Conservation (phyloP, 2,113 vertebrate species). For the Vimba vimba region DNA sequence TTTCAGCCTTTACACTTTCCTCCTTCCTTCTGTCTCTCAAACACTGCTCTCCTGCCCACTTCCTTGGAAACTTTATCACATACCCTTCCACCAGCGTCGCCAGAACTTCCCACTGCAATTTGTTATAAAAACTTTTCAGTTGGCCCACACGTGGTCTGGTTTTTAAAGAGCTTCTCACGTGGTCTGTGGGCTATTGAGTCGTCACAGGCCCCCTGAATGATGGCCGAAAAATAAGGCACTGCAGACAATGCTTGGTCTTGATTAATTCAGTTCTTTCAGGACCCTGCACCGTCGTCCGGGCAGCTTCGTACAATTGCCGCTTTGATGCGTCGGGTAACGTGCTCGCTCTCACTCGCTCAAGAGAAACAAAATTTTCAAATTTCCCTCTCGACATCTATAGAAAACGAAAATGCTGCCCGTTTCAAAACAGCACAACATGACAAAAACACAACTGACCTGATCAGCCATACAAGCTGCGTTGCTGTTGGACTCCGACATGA, state of each 20-base stretch:
- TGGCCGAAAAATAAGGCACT: constrained; percentile 82
- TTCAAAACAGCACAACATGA: neutral
- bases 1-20: constrained; percentile 68
- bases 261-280: constrained; percentile 88
- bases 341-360: constrained; percentile 57
- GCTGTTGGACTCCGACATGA: constrained; percentile 78
- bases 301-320: constrained; percentile 82
- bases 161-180: constrained; percentile 83
- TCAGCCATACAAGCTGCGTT: constrained; percentile 71
- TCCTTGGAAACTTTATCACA: constrained; percentile 81
- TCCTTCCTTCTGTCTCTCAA: constrained; percentile 73
- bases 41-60: constrained; percentile 78
- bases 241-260: constrained; percentile 83
- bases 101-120: constrained; percentile 85
- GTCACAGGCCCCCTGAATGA: constrained; percentile 85
- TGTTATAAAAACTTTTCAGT: constrained; percentile 85
- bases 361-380: constrained; percentile 11
- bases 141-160: constrained; percentile 80
- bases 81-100: constrained; percentile 58
- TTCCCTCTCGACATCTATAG: constrained; percentile 5
- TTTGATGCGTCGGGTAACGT: constrained; percentile 78
- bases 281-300: constrained; percentile 83
- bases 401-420: neutral
- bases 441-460: constrained; percentile 77
- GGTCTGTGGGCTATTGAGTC: constrained; percentile 83